phyloP scores from a whole-genome alignment of 2,888 invertebrate genomes.

The Elegia similella region DNA sequence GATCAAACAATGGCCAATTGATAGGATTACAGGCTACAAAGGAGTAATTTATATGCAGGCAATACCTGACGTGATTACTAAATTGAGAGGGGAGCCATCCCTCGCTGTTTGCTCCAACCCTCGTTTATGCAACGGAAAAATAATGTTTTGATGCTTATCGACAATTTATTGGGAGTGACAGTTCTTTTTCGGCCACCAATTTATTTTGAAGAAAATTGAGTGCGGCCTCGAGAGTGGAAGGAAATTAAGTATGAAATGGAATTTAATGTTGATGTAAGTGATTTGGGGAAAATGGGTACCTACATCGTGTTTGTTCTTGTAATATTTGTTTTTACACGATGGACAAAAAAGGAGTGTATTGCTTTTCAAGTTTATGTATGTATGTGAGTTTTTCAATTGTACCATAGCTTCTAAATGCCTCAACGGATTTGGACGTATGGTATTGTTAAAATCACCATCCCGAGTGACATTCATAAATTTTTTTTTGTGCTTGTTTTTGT shows the following conservation, averaged over 20 bases:
- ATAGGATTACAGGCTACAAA: conserved; percentile 62
- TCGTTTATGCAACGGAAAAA: conserved; percentile 54
- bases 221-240: conserved; percentile 20
- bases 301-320: too few species aligned
- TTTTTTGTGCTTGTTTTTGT: too few species aligned
- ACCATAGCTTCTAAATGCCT: too few species aligned
- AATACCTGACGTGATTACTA: conserved; percentile 73
- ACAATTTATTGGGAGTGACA: conserved; percentile 59
- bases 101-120: conserved; percentile 40
- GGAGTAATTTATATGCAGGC: conserved; percentile 75
- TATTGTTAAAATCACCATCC: too few species aligned
- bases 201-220: conserved; percentile 39
- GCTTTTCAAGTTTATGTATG: too few species aligned
- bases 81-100: conserved; percentile 54
- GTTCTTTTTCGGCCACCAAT: conserved; percentile 38
- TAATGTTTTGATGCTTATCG: conserved; percentile 57
- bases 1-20: conserved; percentile 55
- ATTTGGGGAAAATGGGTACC: background rate
- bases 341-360: too few species aligned
- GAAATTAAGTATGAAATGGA: conserved; percentile 14
- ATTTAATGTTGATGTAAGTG: conserved; percentile 1
- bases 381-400: too few species aligned
- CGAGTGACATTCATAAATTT: too few species aligned
- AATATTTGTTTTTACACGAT: too few species aligned
- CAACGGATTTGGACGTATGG: too few species aligned